These are phyloP conservation scores for Panurus biarmicus DNA, from an alignment of 2,113 vertebrate genomes.

Conservation along the genomic window DNA sequence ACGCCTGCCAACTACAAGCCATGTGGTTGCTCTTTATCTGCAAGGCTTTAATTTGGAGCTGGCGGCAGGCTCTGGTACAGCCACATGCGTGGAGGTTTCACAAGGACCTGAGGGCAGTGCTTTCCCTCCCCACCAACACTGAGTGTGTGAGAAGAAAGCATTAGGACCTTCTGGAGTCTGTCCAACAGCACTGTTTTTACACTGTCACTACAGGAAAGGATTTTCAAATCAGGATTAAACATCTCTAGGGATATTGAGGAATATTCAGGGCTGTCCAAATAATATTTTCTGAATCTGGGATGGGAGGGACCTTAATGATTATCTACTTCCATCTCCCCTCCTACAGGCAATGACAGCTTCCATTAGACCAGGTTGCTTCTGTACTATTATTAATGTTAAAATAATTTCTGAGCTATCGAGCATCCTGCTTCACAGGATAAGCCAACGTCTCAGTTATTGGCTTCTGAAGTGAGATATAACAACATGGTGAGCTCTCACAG, in stretches of 20 bases:
- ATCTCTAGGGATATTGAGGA: background rate
- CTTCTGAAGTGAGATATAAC: background rate
- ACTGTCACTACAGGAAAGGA: background rate
- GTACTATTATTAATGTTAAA: background rate
- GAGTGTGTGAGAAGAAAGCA: background rate
- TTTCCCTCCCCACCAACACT: background rate
- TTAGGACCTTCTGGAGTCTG: background rate
- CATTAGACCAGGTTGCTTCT: background rate
- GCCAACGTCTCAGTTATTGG: background rate
- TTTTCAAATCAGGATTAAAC: background rate
- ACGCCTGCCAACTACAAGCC: background rate
- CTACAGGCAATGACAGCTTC: background rate
- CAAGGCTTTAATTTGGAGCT: background rate
- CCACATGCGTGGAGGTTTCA: background rate
- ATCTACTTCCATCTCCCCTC: background rate
- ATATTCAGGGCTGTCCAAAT: background rate
- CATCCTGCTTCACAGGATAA: background rate
- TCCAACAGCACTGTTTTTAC: background rate
- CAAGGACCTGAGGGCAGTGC: background rate
- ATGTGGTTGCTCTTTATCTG: background rate
- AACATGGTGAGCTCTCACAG: background rate
- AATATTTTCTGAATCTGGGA: background rate
- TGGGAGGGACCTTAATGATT: background rate
- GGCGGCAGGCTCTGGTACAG: background rate
- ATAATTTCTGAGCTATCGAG: background rate